Conservation (phyloP, 2,797 vertebrate species). For the Pangasius sanitwongsei region DNA sequence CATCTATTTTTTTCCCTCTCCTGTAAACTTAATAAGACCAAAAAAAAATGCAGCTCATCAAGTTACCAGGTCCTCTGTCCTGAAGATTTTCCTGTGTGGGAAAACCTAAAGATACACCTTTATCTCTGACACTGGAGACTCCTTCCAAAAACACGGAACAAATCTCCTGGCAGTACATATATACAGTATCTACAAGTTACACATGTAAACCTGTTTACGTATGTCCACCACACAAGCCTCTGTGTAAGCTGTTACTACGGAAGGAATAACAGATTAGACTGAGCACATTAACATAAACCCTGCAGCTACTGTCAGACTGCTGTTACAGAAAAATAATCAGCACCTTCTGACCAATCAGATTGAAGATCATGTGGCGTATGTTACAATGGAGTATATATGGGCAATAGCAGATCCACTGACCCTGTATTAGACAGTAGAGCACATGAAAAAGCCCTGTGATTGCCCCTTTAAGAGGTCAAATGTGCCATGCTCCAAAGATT, state of each 20-base stretch:
- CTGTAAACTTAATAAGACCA: not conserved
- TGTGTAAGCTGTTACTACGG: not conserved
- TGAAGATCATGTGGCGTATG: too few relatives aligned
- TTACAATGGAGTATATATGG: not conserved
- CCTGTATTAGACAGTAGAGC: not conserved
- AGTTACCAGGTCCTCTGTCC: not conserved
- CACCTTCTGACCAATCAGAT: not conserved
- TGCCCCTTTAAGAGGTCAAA: constrained; percentile 55
- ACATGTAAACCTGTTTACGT: not conserved
- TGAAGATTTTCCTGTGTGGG: not conserved
- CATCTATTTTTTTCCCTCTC: not conserved
- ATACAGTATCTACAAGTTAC: not conserved
- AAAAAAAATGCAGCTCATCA: not conserved
- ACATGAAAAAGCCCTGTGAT: constrained; percentile 24
- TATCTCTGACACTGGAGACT: not conserved
- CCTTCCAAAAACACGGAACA: not conserved
- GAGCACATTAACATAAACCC: not conserved
- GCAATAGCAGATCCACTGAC: not conserved
- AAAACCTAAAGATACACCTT: not conserved
- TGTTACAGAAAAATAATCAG: not conserved
- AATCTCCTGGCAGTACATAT: not conserved
- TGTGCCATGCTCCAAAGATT: constrained; percentile 45
- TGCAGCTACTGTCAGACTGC: not conserved
- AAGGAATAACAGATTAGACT: not conserved
- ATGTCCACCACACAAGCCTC: not conserved